Evolutionary conservation across 1,140 invertebrate species (phyloP).

Genomic region (Eupeodes corollae): DNA sequence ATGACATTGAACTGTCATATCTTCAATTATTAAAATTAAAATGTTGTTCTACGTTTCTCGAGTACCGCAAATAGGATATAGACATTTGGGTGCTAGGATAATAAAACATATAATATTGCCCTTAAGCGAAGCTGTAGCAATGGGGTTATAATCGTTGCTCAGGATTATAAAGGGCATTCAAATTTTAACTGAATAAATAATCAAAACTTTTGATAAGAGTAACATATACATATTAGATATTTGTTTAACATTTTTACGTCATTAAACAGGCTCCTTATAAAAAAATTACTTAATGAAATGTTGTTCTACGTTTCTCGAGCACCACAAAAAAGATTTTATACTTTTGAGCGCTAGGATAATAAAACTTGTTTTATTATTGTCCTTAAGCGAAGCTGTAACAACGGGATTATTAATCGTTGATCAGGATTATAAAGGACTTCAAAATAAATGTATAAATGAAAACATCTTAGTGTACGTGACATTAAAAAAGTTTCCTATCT

Average conservation of each 20-base stretch:
- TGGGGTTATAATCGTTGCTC: conserved; percentile 7
- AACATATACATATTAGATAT: too few species aligned
- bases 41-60: conserved; percentile 9
- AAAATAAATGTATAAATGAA: too few species aligned
- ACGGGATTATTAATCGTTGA: conserved; percentile 7
- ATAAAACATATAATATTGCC: conserved; percentile 15
- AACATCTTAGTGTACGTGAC: too few species aligned
- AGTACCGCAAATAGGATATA: not conserved
- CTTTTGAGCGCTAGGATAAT: conserved; percentile 7
- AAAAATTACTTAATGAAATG: too few species aligned
- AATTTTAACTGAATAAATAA: too few species aligned
- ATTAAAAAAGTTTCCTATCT: too few species aligned
- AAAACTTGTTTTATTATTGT: conserved; percentile 16
- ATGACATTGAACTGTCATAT: too few species aligned
- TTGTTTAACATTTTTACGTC: too few species aligned
- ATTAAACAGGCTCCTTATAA: too few species aligned
- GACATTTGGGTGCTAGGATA: conserved; percentile 8
- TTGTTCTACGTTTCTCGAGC: conserved; percentile 9
- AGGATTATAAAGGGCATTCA: conserved; percentile 27
- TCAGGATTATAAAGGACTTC: conserved; percentile 28
- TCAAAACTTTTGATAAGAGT: too few species aligned
- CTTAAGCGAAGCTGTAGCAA: conserved; percentile 23
- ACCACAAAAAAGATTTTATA: not conserved
- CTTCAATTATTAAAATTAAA: too few species aligned
- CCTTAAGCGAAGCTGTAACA: conserved; percentile 24